phyloP scores from a whole-genome alignment of 2,888 invertebrate genomes.

The Xestia c-nigrum region DNA sequence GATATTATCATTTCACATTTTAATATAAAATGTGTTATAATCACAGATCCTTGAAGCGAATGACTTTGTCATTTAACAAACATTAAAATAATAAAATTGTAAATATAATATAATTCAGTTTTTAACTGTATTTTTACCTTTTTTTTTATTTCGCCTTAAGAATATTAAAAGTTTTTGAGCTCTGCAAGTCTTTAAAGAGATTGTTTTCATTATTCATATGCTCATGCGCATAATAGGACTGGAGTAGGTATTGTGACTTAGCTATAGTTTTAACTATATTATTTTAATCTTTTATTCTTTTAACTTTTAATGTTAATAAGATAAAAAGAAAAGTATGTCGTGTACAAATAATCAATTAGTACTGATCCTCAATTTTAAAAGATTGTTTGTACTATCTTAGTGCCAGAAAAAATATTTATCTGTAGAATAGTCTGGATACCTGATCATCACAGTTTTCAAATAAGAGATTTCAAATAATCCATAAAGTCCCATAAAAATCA shows the following conservation, averaged over 20 bases:
- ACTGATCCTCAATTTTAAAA: background rate
- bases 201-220: background rate
- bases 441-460: background rate
- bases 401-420: background rate
- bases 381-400: background rate
- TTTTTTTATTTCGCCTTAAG: conserved; percentile 2
- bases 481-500: conserved; percentile 22
- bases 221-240: background rate
- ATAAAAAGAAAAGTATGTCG: conserved; percentile 1
- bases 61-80: conserved; percentile 72
- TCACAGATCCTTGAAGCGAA: conserved; percentile 82
- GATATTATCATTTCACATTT: conserved; percentile 82
- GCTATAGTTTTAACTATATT: background rate
- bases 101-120: conserved; percentile 41
- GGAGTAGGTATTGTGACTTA: too few species aligned
- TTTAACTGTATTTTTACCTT: conserved; percentile 32
- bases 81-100: conserved; percentile 39
- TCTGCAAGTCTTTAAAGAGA: background rate
- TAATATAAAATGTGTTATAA: conserved; percentile 88
- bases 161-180: conserved; percentile 44
- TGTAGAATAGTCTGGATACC: background rate
- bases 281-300: background rate
- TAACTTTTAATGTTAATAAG: conserved; percentile 43
- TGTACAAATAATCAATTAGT: too few species aligned
- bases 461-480: conserved; percentile 1